Percentiles rank a stretch among this genome's conserved stretches.
phyloP scores from a whole-genome alignment of 2,797 vertebrate genomes.

The Sebastes hubbsi region DNA sequence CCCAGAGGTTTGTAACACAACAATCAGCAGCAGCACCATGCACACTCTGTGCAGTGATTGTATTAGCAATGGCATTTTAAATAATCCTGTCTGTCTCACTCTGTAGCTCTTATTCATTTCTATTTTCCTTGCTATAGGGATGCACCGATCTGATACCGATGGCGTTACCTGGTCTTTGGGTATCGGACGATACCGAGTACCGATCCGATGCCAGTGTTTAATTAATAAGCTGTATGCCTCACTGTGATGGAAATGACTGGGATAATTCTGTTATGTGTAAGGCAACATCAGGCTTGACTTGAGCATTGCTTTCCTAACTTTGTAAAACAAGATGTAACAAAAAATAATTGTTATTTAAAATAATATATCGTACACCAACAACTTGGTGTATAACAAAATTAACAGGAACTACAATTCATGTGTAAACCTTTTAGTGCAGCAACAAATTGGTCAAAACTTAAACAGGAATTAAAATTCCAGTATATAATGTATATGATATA shows the following conservation, averaged over 20 bases:
- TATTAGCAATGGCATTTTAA: conserved; percentile 53
- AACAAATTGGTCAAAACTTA: too few species aligned
- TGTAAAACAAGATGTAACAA: too few species aligned
- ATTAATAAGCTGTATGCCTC: neutral
- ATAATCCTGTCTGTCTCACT: conserved; percentile 18
- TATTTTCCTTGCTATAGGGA: neutral
- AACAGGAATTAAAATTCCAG: too few species aligned
- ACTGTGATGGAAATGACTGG: neutral
- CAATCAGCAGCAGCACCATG: conserved; percentile 45
- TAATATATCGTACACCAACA: too few species aligned
- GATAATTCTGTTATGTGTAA: neutral
- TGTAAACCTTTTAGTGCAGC: too few species aligned
- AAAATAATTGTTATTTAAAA: too few species aligned
- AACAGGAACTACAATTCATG: too few species aligned
- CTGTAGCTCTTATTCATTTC: neutral
- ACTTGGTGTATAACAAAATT: too few species aligned
- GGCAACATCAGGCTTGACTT: neutral
- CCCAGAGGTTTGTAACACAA: conserved; percentile 45
- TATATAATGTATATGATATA: too few species aligned
- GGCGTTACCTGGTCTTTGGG: neutral
- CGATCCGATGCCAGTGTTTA: neutral
- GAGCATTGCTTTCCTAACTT: neutral
- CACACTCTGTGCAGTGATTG: conserved; percentile 49
- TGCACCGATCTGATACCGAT: neutral
- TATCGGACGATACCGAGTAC: neutral